phyloP scores from a whole-genome alignment of 1,140 invertebrate species.

The Scaptodrosophila lebanonensis region DNA sequence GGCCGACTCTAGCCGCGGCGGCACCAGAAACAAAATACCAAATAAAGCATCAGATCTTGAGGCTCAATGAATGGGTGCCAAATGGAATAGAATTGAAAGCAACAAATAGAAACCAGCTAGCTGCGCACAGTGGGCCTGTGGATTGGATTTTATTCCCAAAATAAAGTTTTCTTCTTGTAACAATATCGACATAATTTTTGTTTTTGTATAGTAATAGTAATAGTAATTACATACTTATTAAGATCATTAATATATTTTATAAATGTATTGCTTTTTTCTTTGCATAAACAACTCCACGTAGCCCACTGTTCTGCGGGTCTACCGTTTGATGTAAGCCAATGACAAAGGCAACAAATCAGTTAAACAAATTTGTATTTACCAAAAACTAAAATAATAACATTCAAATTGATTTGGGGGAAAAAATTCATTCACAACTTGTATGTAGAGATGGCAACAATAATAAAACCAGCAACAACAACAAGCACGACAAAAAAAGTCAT shows the following conservation, averaged over 20 bases:
- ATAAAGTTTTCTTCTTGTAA: too few relatives aligned
- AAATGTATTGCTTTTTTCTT: too few relatives aligned
- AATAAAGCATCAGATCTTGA: conserved; percentile 48
- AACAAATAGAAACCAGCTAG: conserved; percentile 49
- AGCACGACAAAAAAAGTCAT: conserved; percentile 29
- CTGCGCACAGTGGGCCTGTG: too few relatives aligned
- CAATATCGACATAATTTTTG: too few relatives aligned
- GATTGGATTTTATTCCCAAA: too few relatives aligned
- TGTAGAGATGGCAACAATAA: conserved; percentile 19
- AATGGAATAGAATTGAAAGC: too few relatives aligned
- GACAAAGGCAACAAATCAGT: conserved; percentile 42
- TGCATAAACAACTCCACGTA: too few relatives aligned
- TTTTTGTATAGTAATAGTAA: too few relatives aligned
- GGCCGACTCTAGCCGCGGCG: conserved; percentile 23
- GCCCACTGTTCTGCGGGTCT: too few relatives aligned
- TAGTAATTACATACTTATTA: too few relatives aligned
- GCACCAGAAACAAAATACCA: conserved; percentile 45
- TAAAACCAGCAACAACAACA: conserved; percentile 19
- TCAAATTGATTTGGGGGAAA: conserved; percentile 52
- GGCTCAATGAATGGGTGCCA: conserved; percentile 21
- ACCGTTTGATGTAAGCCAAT: conserved; percentile 62
- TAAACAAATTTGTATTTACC: conserved; percentile 67
- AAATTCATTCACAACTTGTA: conserved; percentile 66
- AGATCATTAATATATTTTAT: too few relatives aligned
- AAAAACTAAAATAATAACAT: conserved; percentile 46